Base-by-base conservation (phyloP, 2,797 vertebrate species). In the Aythya fuligula region DNA sequence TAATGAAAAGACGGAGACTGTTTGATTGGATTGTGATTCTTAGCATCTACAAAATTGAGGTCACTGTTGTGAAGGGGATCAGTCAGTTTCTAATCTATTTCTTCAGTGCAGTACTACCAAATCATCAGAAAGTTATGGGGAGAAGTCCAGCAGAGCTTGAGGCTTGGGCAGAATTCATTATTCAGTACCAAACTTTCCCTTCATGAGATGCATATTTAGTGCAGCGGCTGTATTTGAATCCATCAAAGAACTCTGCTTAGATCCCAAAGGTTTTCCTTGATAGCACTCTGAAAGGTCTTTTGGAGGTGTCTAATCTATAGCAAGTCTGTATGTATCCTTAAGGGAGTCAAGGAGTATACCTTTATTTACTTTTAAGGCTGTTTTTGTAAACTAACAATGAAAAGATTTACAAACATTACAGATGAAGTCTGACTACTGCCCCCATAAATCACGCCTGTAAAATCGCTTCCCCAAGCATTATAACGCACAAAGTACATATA, bases 31-130 rank as follows among this genome's bases (percentile, higher is more conserved):
- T 94, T 92, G 85, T 75, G 91, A 90, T 87, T 94, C 93, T 92
- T 87, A 95, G 77, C 85, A 84, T 91, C 93, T 94, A 87, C 77
- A 93, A 92, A 96, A 97, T 95, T 90, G 90, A 96, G 94, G 93
- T 95, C 91, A 93, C 58, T 76, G 14, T 81, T 92, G 69, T 90
- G 85, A 95, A 92, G 86, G 70, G 88, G 72, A 91, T 94, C 88
- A 93, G 86, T 67, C 88, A 87, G 77, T 91, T 94, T 94, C 82
- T 93, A 93, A 94, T 95, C 81, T 96, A 84, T 97, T 96, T 93
- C 86, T 93, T 92, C 87, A 81, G 62, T 80, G 91, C 69, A 88
- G 51, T 45, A 45, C 53, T 92, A 90, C 76, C 58, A 92, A 85
- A 88, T 94, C 77, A 89, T 94, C 91, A 93, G 93, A 89, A 94